Base-by-base conservation (phyloP, 2,888 invertebrate species). In the Antheraea yamamai region DNA sequence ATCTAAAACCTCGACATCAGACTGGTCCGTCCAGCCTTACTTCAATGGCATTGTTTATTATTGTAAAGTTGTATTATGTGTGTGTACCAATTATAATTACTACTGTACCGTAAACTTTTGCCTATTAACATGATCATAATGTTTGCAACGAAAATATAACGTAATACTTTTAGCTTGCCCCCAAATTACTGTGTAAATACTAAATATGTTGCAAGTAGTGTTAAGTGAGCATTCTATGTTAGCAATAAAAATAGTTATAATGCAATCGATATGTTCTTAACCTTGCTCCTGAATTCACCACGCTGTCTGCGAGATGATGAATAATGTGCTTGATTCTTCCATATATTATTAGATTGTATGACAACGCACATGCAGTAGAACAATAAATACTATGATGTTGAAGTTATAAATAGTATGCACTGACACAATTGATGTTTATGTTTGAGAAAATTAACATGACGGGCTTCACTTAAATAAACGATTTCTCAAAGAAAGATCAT, bases 221-320 rank as follows among this genome's bases (percentile, higher is more conserved):
- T 26, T 66, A 30, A 66, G 2, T 66, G 8, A 6, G 2, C 26
- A 16, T 64, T 23, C 20, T 58, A 23, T 26, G 16, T 30, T 16
- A 26, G 64, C 2, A 61, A 87, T 86, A 89, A 85, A 88, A 91
- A 89, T 89, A 87, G 39, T 70, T 70, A 70, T 70, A 70, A 70
- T 86, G 92, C 89, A 92, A 93, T 90, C 89, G 88, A 92, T 92
- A 91, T 86, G 86, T 83, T 83, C 83, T 81, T 80, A 82, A 82
- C 93, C 92, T 92, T 92, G 93, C 89, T 92, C 92, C 89, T 89
- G 89, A 92, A 92, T 90, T 89, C 90, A 88, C 78, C 79, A 77
- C 79, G 82, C 87, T 87, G 88, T 87, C 88, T 83, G 75, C 81
- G 75, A 86, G 87, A 92, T 91, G 91, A 91, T 91, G 91, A 91